Evolutionary conservation across 2,888 invertebrate species (phyloP), one percentile per base, ranked within the genome.

Genomic region (Arenicola marina): DNA sequence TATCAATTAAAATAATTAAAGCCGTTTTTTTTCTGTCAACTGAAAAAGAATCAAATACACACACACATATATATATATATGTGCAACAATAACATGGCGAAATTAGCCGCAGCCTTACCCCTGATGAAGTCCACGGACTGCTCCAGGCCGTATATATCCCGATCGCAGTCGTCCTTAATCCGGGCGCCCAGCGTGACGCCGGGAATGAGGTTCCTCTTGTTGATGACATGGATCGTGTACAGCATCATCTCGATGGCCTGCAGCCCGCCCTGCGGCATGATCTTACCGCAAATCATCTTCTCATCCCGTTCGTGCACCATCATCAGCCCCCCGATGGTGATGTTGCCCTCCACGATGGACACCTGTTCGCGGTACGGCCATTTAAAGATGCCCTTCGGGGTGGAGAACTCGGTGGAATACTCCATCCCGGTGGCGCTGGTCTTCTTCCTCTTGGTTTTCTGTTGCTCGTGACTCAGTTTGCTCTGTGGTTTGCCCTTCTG

Each of bases 121-220:
- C 95, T 93, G 68, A 95, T 95, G 83, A 95, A 95, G 84, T 95
- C 95, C 21, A 95, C 92, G 21, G 95, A 93, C 90, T 95, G 95
- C 82, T 95, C 95, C 70, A 95, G 86, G 0, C 95, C 95, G 78
- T 95, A 95, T 0, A 95, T 95, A 81, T 95, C 95, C 84, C 93
- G 92, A 86, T 95, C 95, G 83, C 95, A 95, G 84, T 95, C 95
- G 79, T 95, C 95, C 68, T 95, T 86, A 58, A 95, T 89, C 79
- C 94, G 91, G 11, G 93, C 93, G 44, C 95, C 95, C 15, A 95
- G 85, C 3, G 87, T 89, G 58, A 94, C 89, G 57, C 91, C 91
- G 0, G 92, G 92, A 68, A 92, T 86, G 68, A 91, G 85, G 61
- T 87, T 85, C 3, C 61, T 86, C 81, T 71, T 67, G 59, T 64